Evolutionary conservation across 2,888 invertebrate genomes (phyloP).

Genomic region (Lasioglossum pauxillum): DNA sequence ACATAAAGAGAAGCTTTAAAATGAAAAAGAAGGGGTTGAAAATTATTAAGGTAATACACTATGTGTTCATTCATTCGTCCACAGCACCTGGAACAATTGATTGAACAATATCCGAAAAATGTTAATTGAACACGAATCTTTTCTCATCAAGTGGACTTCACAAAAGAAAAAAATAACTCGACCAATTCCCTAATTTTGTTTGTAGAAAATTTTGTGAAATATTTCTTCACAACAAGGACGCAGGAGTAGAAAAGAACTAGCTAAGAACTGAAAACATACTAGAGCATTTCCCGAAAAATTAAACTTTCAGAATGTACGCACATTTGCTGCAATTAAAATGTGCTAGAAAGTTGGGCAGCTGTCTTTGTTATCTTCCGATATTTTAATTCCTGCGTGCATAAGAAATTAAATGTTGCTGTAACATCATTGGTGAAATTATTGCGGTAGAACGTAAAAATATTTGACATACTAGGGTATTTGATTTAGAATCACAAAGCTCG

Average conservation of each 20-base stretch:
- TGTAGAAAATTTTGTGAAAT: conserved; percentile 35
- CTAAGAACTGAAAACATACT: conserved; percentile 59
- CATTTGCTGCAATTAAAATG: conserved; percentile 62
- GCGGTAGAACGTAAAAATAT: conserved; percentile 42
- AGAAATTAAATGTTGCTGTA: conserved; percentile 55
- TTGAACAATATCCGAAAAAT: conserved; percentile 45
- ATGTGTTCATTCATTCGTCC: conserved; percentile 61
- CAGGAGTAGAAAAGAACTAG: conserved; percentile 64
- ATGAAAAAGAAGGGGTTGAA: conserved; percentile 36
- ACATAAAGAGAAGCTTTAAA: conserved; percentile 49
- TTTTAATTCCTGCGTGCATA: conserved; percentile 59
- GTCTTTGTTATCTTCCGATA: conserved; percentile 56
- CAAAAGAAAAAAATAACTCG: not conserved
- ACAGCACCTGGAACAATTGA: conserved; percentile 65
- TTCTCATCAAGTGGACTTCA: conserved; percentile 15
- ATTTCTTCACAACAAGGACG: conserved; percentile 61
- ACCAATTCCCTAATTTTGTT: conserved; percentile 35
- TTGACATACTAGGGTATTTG: conserved; percentile 37
- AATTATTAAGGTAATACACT: conserved; percentile 51
- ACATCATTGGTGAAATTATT: conserved; percentile 43
- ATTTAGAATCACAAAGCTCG: conserved; percentile 46
- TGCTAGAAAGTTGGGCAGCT: conserved; percentile 61
- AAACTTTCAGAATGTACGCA: conserved; percentile 58
- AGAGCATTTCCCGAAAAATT: conserved; percentile 58
- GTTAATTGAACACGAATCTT: conserved; percentile 30